These are phyloP conservation scores for Trichosurus vulpecula DNA, from an alignment of 2,797 vertebrate species.

Conservation along the genomic window DNA sequence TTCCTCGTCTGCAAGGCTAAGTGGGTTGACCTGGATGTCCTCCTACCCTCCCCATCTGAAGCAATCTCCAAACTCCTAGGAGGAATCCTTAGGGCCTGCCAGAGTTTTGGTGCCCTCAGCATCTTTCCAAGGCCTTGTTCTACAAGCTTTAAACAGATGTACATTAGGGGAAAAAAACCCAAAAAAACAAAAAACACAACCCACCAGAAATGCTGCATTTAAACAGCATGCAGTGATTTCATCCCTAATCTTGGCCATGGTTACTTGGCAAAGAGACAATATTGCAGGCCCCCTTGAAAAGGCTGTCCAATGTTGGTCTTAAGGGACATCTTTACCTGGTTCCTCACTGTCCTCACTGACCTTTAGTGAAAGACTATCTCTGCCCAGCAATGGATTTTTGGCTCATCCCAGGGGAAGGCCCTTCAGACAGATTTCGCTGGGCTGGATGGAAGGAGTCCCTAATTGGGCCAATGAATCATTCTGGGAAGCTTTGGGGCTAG, in stretches of 20 bases:
- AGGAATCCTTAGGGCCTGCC: background rate
- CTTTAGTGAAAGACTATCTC: constrained; percentile 70
- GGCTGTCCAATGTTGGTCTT: background rate
- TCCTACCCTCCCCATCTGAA: background rate
- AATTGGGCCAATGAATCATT: constrained; percentile 77
- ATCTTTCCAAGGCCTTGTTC: background rate
- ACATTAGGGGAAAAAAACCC: background rate
- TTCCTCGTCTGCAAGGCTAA: background rate
- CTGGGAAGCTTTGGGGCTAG: constrained; percentile 56
- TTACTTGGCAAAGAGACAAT: background rate
- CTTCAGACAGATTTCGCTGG: constrained; percentile 51
- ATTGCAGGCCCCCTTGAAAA: background rate
- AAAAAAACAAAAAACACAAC: background rate
- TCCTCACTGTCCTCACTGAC: constrained; percentile 65
- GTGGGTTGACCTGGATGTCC: background rate
- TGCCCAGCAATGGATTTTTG: constrained; percentile 49
- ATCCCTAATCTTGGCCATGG: background rate
- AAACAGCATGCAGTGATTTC: background rate
- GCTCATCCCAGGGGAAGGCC: constrained; percentile 64
- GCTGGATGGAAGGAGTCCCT: constrained; percentile 65
- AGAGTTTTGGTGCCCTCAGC: background rate
- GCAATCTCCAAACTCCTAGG: background rate
- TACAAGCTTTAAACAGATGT: background rate
- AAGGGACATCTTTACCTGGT: constrained; percentile 56
- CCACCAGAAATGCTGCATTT: background rate